Conservation (phyloP, 2,113 vertebrate genomes). For the human region DNA sequence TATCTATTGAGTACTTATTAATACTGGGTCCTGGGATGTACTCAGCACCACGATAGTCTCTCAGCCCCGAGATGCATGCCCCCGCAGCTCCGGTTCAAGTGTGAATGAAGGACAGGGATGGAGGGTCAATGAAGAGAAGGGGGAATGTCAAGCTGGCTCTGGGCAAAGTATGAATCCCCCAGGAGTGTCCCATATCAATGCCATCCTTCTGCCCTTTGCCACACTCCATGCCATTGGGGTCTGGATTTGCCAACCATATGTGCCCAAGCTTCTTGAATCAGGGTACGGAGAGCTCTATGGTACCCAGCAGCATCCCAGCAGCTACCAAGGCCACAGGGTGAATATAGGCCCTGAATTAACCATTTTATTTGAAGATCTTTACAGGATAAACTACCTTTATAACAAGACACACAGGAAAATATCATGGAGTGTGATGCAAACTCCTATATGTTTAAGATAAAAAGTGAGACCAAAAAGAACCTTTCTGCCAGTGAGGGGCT, state of each 20-base stretch:
- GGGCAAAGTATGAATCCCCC: not conserved
- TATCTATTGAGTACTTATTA: rapidly evolving
- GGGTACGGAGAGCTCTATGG: not conserved
- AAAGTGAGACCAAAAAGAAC: not conserved
- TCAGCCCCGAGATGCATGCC: not conserved
- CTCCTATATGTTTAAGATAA: not conserved
- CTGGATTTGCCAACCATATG: not conserved
- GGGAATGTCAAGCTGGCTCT: not conserved
- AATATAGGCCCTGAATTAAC: not conserved
- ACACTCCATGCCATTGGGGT: not conserved
- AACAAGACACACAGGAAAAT: not conserved
- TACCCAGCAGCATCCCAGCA: not conserved
- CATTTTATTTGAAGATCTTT: not conserved
- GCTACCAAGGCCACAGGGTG: not conserved
- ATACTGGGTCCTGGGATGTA: not conserved
- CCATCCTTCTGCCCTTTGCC: not conserved
- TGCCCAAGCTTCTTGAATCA: not conserved
- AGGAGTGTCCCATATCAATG: not conserved
- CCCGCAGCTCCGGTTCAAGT: not conserved
- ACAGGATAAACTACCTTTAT: not conserved
- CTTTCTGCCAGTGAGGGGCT: too few species aligned
- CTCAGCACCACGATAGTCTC: not conserved
- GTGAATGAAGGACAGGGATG: not conserved
- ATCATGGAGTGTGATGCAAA: not conserved
- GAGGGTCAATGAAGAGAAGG: not conserved